Conservation (phyloP, 1,140 invertebrate genomes). For the Portunus trituberculatus region DNA sequence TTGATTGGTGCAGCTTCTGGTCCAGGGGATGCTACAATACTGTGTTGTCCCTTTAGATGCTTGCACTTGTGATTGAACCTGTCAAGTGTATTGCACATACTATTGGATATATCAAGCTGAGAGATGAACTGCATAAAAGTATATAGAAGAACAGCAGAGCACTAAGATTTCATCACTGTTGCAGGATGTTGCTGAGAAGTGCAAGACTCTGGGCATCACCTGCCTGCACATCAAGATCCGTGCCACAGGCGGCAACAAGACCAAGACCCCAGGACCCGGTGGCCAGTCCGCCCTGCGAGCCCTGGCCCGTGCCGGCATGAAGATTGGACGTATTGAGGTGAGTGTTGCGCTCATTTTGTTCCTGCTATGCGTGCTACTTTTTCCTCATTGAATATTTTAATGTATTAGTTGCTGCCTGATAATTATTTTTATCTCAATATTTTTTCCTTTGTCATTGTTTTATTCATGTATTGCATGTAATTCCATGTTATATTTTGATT, state of each 20-base stretch:
- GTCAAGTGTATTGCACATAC: too few species aligned
- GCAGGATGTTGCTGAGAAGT: constrained; percentile 99
- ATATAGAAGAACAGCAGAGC: neutral
- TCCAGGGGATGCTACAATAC: too few species aligned
- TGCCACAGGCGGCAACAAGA: constrained; percentile 99
- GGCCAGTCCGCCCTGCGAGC: constrained; percentile 98
- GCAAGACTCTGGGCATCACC: constrained; percentile 97
- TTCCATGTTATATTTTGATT: neutral
- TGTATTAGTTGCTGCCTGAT: too few species aligned
- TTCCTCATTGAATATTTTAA: too few species aligned
- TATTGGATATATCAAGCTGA: too few species aligned
- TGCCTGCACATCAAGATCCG: constrained; percentile 99
- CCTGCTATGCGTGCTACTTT: too few species aligned
- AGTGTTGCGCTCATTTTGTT: neutral
- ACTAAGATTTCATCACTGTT: neutral
- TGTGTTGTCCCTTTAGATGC: too few species aligned
- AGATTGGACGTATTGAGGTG: constrained; percentile 97
- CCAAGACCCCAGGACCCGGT: constrained; percentile 98
- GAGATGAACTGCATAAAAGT: too few species aligned
- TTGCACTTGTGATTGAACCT: too few species aligned
- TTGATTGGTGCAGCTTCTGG: too few species aligned
- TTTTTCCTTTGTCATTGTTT: neutral
- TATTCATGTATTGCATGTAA: neutral
- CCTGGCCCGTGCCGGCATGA: constrained; percentile 98
- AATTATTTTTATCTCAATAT: too few species aligned